phyloP scores from a whole-genome alignment of 2,113 vertebrate species.

The Phyllostomus hastatus region DNA sequence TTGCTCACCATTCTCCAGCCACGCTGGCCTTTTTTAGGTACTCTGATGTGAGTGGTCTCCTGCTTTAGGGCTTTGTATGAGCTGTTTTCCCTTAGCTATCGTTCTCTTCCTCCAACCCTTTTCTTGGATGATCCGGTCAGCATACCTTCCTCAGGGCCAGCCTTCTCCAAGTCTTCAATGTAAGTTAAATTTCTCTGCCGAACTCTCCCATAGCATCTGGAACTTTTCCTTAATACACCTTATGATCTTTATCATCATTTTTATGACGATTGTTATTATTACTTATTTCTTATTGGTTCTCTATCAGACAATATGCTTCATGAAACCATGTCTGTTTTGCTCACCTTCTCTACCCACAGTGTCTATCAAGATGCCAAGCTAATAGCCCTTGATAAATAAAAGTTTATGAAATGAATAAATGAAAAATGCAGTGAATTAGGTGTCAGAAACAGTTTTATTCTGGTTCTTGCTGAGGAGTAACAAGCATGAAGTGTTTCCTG shows the following conservation, averaged over 20 bases:
- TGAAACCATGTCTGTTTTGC: not conserved
- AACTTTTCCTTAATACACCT: not conserved
- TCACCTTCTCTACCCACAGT: not conserved
- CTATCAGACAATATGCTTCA: not conserved
- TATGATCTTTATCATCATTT: not conserved
- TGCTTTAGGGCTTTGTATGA: not conserved
- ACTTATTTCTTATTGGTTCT: not conserved
- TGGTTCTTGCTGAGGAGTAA: not conserved
- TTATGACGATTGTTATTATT: not conserved
- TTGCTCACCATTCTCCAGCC: not conserved
- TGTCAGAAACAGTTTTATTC: not conserved
- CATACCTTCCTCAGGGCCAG: not conserved
- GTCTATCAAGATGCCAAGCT: not conserved
- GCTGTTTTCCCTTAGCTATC: not conserved
- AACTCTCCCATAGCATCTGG: not conserved
- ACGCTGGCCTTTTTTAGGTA: not conserved
- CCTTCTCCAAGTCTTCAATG: not conserved
- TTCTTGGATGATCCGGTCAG: not conserved
- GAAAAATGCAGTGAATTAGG: not conserved
- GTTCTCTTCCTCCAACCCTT: not conserved
- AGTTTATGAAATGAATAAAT: slow-evolving; percentile 15
- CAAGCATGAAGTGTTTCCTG: not conserved
- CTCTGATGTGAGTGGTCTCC: not conserved
- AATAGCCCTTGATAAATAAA: not conserved
- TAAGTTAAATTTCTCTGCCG: not conserved